A percentile compares a stretch with the other conserved stretches of the same genome.
Conservation (phyloP, 1,140 invertebrate genomes). For the Bombus superbus region DNA sequence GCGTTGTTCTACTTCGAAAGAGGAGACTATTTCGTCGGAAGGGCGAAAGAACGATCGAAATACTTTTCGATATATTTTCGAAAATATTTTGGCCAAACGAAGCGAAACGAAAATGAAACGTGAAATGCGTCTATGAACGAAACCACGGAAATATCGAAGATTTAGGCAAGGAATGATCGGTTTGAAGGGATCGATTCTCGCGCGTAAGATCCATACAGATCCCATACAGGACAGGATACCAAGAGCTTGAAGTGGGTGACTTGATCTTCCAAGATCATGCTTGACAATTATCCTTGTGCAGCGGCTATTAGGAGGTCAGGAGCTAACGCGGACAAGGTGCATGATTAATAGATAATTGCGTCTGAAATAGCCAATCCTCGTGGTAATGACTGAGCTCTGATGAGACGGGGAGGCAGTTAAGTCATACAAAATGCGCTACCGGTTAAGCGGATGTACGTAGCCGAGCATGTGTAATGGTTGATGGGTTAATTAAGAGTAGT, state of each 20-base stretch:
- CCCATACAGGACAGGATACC: neutral
- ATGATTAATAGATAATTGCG: constrained; percentile 26
- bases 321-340: neutral
- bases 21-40: too few species aligned
- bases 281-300: constrained; percentile 11
- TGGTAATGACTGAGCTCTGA: constrained; percentile 17
- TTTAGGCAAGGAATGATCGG: neutral
- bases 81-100: neutral
- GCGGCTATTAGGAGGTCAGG: constrained; percentile 1
- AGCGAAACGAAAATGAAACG: too few species aligned
- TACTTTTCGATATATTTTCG: too few species aligned
- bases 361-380: constrained; percentile 9
- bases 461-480: neutral
- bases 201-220: neutral
- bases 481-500: constrained; percentile 15
- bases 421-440: constrained; percentile 10
- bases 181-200: neutral
- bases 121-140: neutral
- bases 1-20: too few species aligned
- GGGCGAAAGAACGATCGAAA: too few species aligned
- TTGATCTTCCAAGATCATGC: neutral
- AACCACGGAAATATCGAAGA: neutral
- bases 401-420: constrained; percentile 8
- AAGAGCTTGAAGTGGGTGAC: neutral
- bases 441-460: constrained; percentile 7